These are phyloP conservation scores for Mastacembelus armatus DNA, from an alignment of 2,797 vertebrate species.

Conservation along the genomic window DNA sequence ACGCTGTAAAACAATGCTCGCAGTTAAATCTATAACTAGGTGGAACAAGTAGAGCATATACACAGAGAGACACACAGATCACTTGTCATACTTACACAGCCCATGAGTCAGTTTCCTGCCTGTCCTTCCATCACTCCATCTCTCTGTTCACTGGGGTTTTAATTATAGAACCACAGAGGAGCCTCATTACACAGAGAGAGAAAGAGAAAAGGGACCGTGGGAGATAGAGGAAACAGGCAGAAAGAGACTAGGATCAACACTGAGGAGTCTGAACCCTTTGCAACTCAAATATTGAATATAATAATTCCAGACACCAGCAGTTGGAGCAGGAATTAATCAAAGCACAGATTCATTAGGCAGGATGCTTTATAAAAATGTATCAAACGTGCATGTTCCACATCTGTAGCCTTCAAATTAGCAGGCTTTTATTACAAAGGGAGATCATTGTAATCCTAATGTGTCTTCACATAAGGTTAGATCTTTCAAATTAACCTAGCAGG, in stretches of 20 bases:
- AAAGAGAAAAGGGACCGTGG: slow-evolving; percentile 36
- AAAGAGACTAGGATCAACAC: slow-evolving; percentile 48
- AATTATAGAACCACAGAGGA: slow-evolving; percentile 70
- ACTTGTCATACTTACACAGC: slow-evolving; percentile 57
- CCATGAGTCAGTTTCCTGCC: slow-evolving; percentile 63
- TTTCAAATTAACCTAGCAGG: slow-evolving; percentile 26
- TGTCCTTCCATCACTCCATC: slow-evolving; percentile 59
- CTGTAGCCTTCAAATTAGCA: slow-evolving; percentile 37
- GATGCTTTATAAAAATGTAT: slow-evolving; percentile 54
- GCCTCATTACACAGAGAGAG: slow-evolving; percentile 61
- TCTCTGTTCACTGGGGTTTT: slow-evolving; percentile 68
- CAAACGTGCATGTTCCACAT: slow-evolving; percentile 28
- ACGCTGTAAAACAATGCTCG: slow-evolving; percentile 51
- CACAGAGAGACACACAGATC: slow-evolving; percentile 22
- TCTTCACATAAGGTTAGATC: slow-evolving; percentile 32
- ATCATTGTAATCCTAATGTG: slow-evolving; percentile 20
- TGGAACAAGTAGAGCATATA: slow-evolving; percentile 52
- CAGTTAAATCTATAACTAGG: slow-evolving; percentile 61
- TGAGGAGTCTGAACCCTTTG: slow-evolving; percentile 48
- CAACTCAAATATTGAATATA: slow-evolving; percentile 62
- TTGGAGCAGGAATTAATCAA: slow-evolving; percentile 58
- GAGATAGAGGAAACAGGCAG: slow-evolving; percentile 36
- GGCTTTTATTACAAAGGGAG: slow-evolving; percentile 22
- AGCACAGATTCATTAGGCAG: slow-evolving; percentile 58
- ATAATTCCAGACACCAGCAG: slow-evolving; percentile 59